Evolutionary conservation across 2,888 invertebrate genomes (phyloP).

Genomic region (Cacoxenus indagator): DNA sequence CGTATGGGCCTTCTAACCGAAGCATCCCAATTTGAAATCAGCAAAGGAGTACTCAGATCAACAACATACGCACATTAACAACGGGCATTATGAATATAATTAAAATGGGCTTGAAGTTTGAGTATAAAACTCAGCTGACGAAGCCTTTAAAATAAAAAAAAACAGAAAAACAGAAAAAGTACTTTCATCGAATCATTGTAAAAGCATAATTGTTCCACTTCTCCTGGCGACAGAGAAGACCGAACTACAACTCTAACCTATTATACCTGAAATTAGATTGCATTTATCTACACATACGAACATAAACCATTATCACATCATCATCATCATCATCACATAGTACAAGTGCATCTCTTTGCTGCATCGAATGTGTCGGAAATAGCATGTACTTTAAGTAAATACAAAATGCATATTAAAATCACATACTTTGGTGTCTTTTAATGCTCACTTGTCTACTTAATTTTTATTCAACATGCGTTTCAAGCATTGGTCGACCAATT

Average conservation of each 20-base stretch:
- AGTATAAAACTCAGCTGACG: too few relatives aligned
- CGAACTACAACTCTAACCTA: constrained; percentile 40
- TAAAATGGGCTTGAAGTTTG: too few relatives aligned
- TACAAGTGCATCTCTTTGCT: background rate
- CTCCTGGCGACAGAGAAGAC: constrained; percentile 60
- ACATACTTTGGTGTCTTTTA: background rate
- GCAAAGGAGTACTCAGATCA: too few relatives aligned
- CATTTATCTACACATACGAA: constrained; percentile 20
- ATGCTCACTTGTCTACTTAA: constrained; percentile 71
- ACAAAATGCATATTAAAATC: constrained; percentile 14
- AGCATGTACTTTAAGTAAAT: background rate
- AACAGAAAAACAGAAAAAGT: background rate
- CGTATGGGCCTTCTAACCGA: too few relatives aligned
- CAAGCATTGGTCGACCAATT: constrained; percentile 74
- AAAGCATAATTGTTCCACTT: constrained; percentile 61
- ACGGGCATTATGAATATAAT: too few relatives aligned
- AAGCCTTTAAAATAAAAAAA: background rate
- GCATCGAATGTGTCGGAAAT: background rate
- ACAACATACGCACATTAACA: too few relatives aligned
- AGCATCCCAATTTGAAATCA: too few relatives aligned
- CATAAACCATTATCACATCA: background rate
- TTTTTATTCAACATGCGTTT: constrained; percentile 64
- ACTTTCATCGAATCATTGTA: background rate
- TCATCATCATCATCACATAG: background rate
- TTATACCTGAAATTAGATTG: constrained; percentile 17